A percentile compares a stretch with the other conserved stretches of the same genome.
Conservation (phyloP, 1,140 invertebrate genomes). For the Kradibia gibbosae region DNA sequence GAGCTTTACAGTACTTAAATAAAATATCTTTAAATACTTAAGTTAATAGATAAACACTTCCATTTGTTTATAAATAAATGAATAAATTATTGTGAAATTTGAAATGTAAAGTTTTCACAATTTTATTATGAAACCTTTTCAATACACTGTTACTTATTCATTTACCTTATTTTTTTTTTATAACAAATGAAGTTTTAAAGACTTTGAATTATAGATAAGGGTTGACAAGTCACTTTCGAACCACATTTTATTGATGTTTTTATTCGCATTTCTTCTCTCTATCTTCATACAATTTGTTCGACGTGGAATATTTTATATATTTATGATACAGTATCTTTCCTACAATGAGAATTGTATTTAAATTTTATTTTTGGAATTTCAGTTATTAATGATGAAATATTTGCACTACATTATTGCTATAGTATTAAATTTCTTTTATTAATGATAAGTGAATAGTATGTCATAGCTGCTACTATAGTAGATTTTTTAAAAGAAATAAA, state of each 20-base stretch:
- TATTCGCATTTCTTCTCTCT: neutral
- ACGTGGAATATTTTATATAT: neutral
- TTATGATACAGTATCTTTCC: neutral
- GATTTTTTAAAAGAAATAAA: neutral
- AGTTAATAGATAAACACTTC: conserved; percentile 1
- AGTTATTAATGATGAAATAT: neutral
- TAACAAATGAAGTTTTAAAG: neutral
- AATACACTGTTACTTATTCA: neutral
- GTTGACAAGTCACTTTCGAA: conserved; percentile 48
- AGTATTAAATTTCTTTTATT: neutral
- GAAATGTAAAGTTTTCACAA: conserved; percentile 28
- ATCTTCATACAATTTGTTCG: conserved; percentile 22
- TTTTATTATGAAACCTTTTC: neutral
- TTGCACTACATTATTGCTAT: conserved; percentile 15
- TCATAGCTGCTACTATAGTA: neutral
- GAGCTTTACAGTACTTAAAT: conserved; percentile 21
- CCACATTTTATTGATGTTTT: conserved; percentile 12
- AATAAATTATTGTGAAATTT: conserved; percentile 25
- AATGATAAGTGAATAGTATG: conserved; percentile 12
- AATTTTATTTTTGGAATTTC: neutral
- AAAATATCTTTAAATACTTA: conserved; percentile 1
- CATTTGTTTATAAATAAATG: conserved; percentile 29
- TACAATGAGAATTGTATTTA: neutral
- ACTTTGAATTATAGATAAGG: neutral
- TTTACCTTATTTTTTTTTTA: neutral